phyloP scores from a whole-genome alignment of 2,888 invertebrate genomes.

The Nezara viridula region DNA sequence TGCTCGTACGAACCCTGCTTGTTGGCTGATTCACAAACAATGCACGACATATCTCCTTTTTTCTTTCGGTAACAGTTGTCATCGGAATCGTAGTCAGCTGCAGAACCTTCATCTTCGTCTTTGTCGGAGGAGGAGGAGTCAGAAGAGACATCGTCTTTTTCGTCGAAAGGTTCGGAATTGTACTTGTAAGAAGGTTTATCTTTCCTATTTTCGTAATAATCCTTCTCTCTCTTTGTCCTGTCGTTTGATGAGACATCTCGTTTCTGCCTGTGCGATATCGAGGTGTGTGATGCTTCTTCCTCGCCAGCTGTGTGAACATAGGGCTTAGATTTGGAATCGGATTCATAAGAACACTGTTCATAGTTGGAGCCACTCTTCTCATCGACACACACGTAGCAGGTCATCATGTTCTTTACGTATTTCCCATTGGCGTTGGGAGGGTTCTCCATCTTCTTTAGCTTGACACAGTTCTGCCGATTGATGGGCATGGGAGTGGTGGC shows the following conservation, averaged over 20 bases:
- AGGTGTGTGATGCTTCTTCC: slow-evolving; percentile 58
- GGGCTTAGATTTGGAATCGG: slow-evolving; percentile 74
- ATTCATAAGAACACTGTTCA: slow-evolving; percentile 86
- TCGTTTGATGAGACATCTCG: slow-evolving; percentile 43
- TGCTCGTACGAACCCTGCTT: slow-evolving; percentile 84
- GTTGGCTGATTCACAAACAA: slow-evolving; percentile 81
- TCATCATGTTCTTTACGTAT: slow-evolving; percentile 60
- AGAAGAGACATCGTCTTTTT: slow-evolving; percentile 54
- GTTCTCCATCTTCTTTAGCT: slow-evolving; percentile 57
- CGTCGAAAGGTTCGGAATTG: slow-evolving; percentile 68
- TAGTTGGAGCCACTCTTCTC: slow-evolving; percentile 81
- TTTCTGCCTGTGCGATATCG: slow-evolving; percentile 42
- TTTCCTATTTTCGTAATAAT: slow-evolving; percentile 60
- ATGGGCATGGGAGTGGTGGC: slow-evolving; percentile 51
- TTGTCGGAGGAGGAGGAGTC: slow-evolving; percentile 43
- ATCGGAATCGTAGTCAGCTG: slow-evolving; percentile 58
- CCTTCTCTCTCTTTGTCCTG: slow-evolving; percentile 61
- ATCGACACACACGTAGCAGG: slow-evolving; percentile 81
- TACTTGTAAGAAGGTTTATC: slow-evolving; percentile 67
- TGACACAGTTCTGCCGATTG: slow-evolving; percentile 56
- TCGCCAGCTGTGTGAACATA: slow-evolving; percentile 63
- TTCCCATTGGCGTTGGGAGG: slow-evolving; percentile 42
- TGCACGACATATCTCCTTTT: slow-evolving; percentile 70
- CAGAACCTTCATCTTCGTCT: slow-evolving; percentile 58
- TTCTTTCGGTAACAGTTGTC: slow-evolving; percentile 61